phyloP scores from a whole-genome alignment of 2,797 vertebrate species.

The Peromyscus aztecus region DNA sequence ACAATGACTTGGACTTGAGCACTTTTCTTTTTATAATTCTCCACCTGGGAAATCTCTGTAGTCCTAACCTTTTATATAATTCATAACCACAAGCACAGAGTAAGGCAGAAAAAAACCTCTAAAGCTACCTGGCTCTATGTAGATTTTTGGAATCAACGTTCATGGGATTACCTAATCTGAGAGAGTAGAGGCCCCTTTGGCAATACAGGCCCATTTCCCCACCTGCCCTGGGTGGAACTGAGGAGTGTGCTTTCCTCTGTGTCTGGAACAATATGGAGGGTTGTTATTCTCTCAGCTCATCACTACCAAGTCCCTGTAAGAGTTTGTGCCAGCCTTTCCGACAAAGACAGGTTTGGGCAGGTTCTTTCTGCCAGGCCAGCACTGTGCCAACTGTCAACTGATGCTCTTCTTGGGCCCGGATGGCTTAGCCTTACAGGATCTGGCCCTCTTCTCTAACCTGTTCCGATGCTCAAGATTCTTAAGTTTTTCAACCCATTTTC shows the following conservation, averaged over 20 bases:
- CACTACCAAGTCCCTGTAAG: not conserved
- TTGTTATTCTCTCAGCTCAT: not conserved
- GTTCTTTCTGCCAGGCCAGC: not conserved
- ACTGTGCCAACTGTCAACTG: rapidly evolving
- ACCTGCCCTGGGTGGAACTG: not conserved
- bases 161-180: conserved; percentile 77
- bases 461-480: not conserved
- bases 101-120: conserved; percentile 72
- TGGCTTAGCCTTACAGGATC: not conserved
- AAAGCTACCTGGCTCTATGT: conserved; percentile 72
- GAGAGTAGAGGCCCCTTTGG: conserved; percentile 81
- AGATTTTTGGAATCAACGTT: conserved; percentile 80
- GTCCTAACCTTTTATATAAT: conserved; percentile 76
- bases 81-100: conserved; percentile 82
- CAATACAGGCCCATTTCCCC: conserved; percentile 32
- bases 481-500: not conserved
- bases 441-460: not conserved
- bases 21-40: conserved; percentile 80
- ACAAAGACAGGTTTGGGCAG: not conserved
- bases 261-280: not conserved
- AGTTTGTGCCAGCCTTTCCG: not conserved
- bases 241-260: not conserved
- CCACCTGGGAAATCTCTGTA: conserved; percentile 86
- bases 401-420: not conserved
- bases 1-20: conserved; percentile 73